Conservation (phyloP, 2,113 vertebrate genomes). For the Jacana jacana region DNA sequence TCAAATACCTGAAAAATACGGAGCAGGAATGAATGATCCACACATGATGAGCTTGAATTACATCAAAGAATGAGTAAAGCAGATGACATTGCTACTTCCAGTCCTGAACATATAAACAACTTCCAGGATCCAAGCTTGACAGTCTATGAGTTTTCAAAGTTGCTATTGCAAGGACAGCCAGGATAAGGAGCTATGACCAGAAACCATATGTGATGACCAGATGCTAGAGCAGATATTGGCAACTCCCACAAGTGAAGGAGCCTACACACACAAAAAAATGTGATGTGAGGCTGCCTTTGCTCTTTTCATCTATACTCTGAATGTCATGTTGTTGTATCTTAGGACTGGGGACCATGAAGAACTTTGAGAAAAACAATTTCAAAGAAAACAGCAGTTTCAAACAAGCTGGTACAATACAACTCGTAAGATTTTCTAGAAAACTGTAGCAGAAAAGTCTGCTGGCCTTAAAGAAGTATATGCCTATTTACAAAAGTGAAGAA, state of each 20-base stretch:
- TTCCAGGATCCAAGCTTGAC: background rate
- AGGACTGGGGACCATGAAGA: accelerated
- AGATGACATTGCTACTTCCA: background rate
- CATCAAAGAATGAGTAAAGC: background rate
- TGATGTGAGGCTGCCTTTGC: background rate
- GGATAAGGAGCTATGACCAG: background rate
- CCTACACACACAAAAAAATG: background rate
- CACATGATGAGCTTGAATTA: accelerated
- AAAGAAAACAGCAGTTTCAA: background rate
- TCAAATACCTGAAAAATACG: background rate
- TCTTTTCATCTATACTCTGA: background rate
- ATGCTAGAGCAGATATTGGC: background rate
- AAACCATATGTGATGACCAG: background rate
- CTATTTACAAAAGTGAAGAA: background rate
- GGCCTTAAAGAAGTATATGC: background rate
- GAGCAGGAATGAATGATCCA: background rate
- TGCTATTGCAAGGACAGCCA: background rate
- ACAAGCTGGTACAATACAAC: background rate
- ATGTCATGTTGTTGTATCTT: background rate
- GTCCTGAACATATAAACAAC: background rate
- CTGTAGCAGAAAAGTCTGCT: background rate
- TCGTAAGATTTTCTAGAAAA: background rate
- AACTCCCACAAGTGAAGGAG: background rate
- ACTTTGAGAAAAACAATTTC: background rate
- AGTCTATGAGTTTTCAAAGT: background rate